These are phyloP conservation scores for Burhinus bistriatus DNA, from an alignment of 2,113 vertebrate species.

Conservation along the genomic window DNA sequence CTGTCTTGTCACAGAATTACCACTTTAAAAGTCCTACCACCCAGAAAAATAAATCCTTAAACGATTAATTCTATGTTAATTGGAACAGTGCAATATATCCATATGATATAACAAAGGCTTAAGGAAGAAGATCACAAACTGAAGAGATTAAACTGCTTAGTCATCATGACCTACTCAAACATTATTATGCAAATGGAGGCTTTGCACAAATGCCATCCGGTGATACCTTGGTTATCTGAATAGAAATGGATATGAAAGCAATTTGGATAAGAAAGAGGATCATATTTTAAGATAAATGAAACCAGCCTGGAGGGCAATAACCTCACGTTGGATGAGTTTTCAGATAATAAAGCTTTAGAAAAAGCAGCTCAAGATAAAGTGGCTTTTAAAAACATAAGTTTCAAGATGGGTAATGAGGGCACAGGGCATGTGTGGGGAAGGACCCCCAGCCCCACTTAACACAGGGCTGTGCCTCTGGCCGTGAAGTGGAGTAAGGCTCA, in stretches of 20 bases:
- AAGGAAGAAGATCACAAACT: background rate
- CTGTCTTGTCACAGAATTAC: background rate
- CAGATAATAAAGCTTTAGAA: background rate
- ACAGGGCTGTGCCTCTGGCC: background rate
- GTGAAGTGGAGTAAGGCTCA: rapidly evolving
- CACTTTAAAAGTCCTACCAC: background rate
- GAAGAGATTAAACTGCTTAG: conserved; percentile 28
- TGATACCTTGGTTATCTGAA: conserved; percentile 2
- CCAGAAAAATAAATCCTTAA: background rate
- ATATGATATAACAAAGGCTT: background rate
- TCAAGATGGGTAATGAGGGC: background rate
- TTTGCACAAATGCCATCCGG: background rate
- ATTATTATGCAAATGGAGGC: conserved; percentile 8
- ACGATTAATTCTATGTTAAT: background rate
- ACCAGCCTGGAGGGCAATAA: background rate
- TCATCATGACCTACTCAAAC: conserved; percentile 2
- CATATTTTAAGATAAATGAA: background rate
- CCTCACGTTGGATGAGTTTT: background rate
- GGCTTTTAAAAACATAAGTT: background rate
- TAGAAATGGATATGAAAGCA: background rate
- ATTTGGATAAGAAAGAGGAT: conserved; percentile 2
- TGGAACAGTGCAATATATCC: background rate
- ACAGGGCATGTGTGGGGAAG: background rate
- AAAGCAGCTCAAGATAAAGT: background rate
- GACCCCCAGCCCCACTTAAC: background rate